Evolutionary conservation across 2,113 vertebrate species (phyloP).

Genomic region (Oncorhynchus clarkii): DNA sequence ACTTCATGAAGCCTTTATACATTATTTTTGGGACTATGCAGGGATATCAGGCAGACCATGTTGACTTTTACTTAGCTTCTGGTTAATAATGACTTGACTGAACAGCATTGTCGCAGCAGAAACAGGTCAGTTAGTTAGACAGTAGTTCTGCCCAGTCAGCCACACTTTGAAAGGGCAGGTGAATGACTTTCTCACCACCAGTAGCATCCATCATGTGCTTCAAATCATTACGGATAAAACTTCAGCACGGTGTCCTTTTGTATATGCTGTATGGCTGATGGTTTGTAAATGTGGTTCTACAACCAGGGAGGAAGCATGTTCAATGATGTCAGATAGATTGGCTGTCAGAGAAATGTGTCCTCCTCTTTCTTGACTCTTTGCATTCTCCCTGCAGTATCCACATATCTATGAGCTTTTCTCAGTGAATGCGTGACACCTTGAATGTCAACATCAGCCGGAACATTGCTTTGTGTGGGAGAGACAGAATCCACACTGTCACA

Average conservation of each 20-base stretch:
- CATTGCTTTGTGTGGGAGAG: constrained; percentile 36
- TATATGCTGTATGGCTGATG: neutral
- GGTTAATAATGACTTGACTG: no score
- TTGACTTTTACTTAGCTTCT: no score
- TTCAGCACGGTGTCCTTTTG: constrained; percentile 8
- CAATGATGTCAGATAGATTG: constrained; percentile 10
- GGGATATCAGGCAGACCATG: no score
- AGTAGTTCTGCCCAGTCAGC: no score
- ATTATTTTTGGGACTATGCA: no score
- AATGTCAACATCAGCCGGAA: constrained; percentile 38
- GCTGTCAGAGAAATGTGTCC: neutral
- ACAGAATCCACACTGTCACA: neutral
- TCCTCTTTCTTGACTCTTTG: constrained; percentile 22
- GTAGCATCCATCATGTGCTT: neutral
- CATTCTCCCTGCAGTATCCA: constrained; percentile 21
- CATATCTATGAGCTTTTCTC: constrained; percentile 22
- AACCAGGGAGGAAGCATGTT: neutral
- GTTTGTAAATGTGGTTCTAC: constrained; percentile 4
- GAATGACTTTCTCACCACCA: neutral
- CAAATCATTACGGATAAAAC: neutral
- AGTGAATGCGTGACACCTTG: constrained; percentile 33
- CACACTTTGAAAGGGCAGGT: no score
- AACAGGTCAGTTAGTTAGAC: no score
- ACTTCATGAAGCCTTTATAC: no score
- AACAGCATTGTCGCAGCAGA: no score